Evolutionary conservation across 2,888 invertebrate genomes (phyloP), one percentile per base, ranked within the genome.

Genomic region (Exocentrus adspersus): DNA sequence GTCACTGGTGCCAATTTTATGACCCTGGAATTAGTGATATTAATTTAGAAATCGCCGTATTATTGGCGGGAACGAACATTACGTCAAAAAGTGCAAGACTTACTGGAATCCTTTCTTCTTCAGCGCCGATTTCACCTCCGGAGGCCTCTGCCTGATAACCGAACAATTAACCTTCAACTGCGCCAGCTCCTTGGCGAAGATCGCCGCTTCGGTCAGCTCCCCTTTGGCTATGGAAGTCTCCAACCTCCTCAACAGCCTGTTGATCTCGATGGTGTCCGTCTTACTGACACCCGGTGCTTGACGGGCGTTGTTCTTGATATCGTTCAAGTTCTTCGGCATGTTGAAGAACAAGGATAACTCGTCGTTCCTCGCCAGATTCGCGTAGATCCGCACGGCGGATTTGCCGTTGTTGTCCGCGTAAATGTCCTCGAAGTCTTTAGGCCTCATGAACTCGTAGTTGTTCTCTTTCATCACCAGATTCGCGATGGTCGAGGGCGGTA

Each of bases 141-240:
- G 58, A 12, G 75, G 64, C 66, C 81, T 83, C 68, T 84, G 83
- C 57, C 88, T 82, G 28, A 87, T 85, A 1, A 89, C 92, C 32
- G 90, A 91, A 81, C 92, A 92, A 62, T 90, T 90, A 52, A 93
- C 87, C 79, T 91, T 90, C 65, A 92, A 83, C 68, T 91, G 88
- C 0, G 93, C 93, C 70, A 94, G 83, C 80, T 93, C 91, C 69
- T 88, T 86, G 0, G 94, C 93, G 51, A 92, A 87, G 67, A 87
- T 87, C 0, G 93, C 90, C 1, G 94, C 93, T 70, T 90, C 87
- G 52, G 86, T 86, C 81, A 92, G 88, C 75, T 93, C 89, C 5
- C 93, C 93, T 77, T 87, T 88, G 2, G 90, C 88, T 73, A 94
- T 94, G 1, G 93, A 91, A 59, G 87, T 86, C 81, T 94, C 93